Evolutionary conservation across 2,888 invertebrate genomes (phyloP), one percentile per base, ranked within the genome.

Genomic region (Nineta flava): DNA sequence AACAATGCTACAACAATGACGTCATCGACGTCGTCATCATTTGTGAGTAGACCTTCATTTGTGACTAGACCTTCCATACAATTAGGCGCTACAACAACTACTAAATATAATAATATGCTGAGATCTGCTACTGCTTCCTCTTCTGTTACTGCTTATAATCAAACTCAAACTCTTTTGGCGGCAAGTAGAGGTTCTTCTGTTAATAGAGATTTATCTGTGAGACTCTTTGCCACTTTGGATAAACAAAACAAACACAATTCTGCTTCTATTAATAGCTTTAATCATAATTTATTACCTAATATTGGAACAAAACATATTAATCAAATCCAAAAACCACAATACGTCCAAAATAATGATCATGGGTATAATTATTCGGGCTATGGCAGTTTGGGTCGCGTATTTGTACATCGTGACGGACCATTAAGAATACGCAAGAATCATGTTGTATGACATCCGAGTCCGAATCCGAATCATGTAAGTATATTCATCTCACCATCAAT

Each of bases 371-470:
- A n/a, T 38, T 15, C 12, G 38, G 38, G 38, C 9, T 38, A 38
- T 26, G 48, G 48, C n/a, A 49, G 49, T 49, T 49, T 49, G 45
- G 49, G 49, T 16, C 34, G 49, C 15, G 45, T 26, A 16, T 49
- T 49, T 41, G 45, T 49, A 15, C 45, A 49, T 19, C 49, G 49
- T 13, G 49, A 49, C 31, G 49, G 49, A 21, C 49, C 49, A 19
- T 35, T 49, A 15, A 15, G 49, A 32, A 15, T 49, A 10, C 45
- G 44, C 13, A n/a, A 26, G 26, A 26, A 26, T 26, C 26, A 26
- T 26, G 26, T 26, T 26, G 26, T 26, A 7, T 26, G 7, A 26
- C 19, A 26, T 7, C 26, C n/a, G n/a, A n/a, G 7, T 26, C 7
- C 26, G 26, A 26, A 26, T 26, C n/a, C n/a, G n/a, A n/a, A n/a